Conservation (phyloP, 2,113 vertebrate genomes). For the Poeciliopsis prolifica region DNA sequence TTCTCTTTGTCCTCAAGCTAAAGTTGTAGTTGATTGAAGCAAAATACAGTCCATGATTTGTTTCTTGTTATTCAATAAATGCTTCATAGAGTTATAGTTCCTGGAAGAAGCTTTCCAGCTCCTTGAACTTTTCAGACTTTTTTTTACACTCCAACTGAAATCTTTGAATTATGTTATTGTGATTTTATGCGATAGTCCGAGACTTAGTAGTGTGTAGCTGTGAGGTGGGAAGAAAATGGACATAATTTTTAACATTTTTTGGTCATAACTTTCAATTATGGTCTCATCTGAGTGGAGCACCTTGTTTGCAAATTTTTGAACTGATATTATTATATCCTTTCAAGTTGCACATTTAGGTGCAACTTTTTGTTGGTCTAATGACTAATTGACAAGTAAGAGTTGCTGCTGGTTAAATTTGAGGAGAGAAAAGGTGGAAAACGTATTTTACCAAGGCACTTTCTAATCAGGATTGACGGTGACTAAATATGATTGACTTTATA, state of each 20-base stretch:
- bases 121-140: not conserved
- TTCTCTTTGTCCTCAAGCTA: slow-evolving; percentile 30
- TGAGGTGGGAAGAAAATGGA: not conserved
- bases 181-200: not conserved
- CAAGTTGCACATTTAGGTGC: no score
- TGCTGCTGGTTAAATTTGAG: not conserved
- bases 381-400: not conserved
- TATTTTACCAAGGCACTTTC: not conserved
- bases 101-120: not conserved
- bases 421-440: not conserved
- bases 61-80: slow-evolving; percentile 13
- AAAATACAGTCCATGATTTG: slow-evolving; percentile 1
- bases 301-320: no score
- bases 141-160: not conserved
- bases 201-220: not conserved
- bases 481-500: not conserved
- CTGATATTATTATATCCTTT: no score
- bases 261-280: no score
- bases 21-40: slow-evolving; percentile 15
- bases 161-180: not conserved
- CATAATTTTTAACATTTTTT: not conserved
- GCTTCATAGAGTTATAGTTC: not conserved
- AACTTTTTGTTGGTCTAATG: not conserved
- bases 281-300: no score
- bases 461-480: slow-evolving; percentile 1